phyloP scores from a whole-genome alignment of 2,888 invertebrate genomes.

The Gastrophysa polygoni region DNA sequence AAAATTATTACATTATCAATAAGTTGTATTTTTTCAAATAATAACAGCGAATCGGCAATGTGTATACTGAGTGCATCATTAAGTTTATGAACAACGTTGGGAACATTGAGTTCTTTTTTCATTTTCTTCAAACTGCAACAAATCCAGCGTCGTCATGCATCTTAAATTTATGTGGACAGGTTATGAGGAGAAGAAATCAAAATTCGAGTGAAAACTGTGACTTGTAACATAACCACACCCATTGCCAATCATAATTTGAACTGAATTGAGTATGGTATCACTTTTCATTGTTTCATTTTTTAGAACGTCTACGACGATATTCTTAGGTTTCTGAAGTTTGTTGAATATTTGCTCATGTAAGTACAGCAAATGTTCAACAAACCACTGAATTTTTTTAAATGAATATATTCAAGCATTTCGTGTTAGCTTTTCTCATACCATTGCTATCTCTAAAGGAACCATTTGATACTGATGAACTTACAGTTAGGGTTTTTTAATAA shows the following conservation, averaged over 20 bases:
- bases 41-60: slow-evolving; percentile 58
- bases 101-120: slow-evolving; percentile 48
- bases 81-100: slow-evolving; percentile 43
- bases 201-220: slow-evolving; percentile 19
- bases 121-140: slow-evolving; percentile 36
- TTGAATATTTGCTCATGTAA: slow-evolving; percentile 17
- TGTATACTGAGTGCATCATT: slow-evolving; percentile 56
- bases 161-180: slow-evolving; percentile 21
- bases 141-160: slow-evolving; percentile 34
- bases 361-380: slow-evolving; percentile 19
- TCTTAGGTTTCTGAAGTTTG: slow-evolving; percentile 42
- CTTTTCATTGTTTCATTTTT: slow-evolving; percentile 49
- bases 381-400: slow-evolving; percentile 33
- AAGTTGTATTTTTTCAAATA: slow-evolving; percentile 56
- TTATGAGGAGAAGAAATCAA: slow-evolving; percentile 14
- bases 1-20: slow-evolving; percentile 49
- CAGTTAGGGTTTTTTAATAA: slow-evolving; percentile 61
- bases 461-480: slow-evolving; percentile 68
- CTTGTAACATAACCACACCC: slow-evolving; percentile 47
- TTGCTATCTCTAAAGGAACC: slow-evolving; percentile 59
- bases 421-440: slow-evolving; percentile 64
- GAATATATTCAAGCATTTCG: slow-evolving; percentile 56
- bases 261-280: slow-evolving; percentile 54
- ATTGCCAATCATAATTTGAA: slow-evolving; percentile 43
- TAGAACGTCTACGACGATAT: slow-evolving; percentile 49